Conservation (phyloP, 2,113 vertebrate genomes). For the Limnothrissa miodon region DNA sequence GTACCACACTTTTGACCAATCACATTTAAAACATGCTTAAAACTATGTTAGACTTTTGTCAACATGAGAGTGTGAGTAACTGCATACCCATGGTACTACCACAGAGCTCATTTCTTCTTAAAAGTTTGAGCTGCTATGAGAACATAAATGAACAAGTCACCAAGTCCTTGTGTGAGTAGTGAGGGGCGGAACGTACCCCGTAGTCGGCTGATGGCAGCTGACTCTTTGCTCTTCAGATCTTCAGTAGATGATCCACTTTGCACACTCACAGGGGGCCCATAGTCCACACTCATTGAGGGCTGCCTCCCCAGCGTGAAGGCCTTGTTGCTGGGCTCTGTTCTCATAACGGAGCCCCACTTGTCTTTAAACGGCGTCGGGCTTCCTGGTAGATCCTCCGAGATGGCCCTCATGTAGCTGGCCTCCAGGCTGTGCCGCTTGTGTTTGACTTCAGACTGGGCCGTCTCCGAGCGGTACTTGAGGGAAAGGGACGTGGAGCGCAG, state of each 20-base stretch:
- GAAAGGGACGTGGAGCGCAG: slow-evolving; percentile 81
- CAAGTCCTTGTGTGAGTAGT: background rate
- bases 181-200: background rate
- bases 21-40: too few species aligned
- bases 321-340: slow-evolving; percentile 7
- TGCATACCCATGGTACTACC: too few species aligned
- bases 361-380: background rate
- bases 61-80: too few species aligned
- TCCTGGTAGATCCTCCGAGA: slow-evolving; percentile 27
- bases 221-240: background rate
- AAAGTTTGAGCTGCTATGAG: too few species aligned
- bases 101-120: too few species aligned
- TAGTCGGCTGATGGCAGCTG: background rate
- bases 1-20: too few species aligned
- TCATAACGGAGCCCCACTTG: background rate
- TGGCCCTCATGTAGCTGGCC: slow-evolving; percentile 51
- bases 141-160: background rate
- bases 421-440: slow-evolving; percentile 75
- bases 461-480: slow-evolving; percentile 65
- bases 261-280: background rate
- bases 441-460: slow-evolving; percentile 57
- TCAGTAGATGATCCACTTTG: background rate
- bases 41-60: too few species aligned
- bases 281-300: slow-evolving; percentile 22
- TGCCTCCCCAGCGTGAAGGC: background rate